Base-by-base conservation (phyloP, 2,888 invertebrate species). In the Oligia latruncula region DNA sequence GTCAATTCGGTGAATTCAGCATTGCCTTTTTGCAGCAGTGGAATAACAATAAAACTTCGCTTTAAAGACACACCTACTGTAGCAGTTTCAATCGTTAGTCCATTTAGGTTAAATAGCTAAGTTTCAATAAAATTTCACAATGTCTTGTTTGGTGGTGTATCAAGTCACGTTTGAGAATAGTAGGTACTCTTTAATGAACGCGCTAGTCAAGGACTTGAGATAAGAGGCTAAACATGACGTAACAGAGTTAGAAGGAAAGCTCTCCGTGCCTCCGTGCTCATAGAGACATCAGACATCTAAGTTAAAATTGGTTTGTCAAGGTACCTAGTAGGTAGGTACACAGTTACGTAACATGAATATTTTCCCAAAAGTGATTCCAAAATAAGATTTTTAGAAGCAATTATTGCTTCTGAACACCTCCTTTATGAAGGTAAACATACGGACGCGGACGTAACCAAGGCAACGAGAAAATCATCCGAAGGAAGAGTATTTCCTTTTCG, bases 151-250 rank as follows among this genome's bases (percentile, higher is more conserved):
- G 9, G 49, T 23, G 23, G 15, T 76, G 17, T 40, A 76, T 65
- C 23, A 20, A 35, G 82, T 80, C 83, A 82, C 77, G 77, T 82
- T 82, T 80, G 29, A 82, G 82, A 58, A 76, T 29, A 64, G 66
- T 9, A n/a, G 43, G 55, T 35, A 35, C 49, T 35, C 43, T 71
- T 11, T 81, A 60, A 78, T 72, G 73, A 81, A 52, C 43, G 72
- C 80, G 68, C 81, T 85, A 77, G 74, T 78, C 74, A 67, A 82
- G 75, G 71, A 74, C 71, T 67, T 55, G 35, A n/a, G 40, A 84
- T 67, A 84, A 82, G 71, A n/a, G 67, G 62, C 67, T 67, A 64
- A 71, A 62, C 84, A 84, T 82, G 81, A 64, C 62, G 49, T 84
- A 80, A 68, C 49, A n/a, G n/a, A 81, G 80, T 60, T 60, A 71